A percentile compares a stretch with the other conserved stretches of the same genome.
These are phyloP conservation scores for Lepisosteus oculatus DNA, from an alignment of 2,113 vertebrate genomes.

Conservation along the genomic window DNA sequence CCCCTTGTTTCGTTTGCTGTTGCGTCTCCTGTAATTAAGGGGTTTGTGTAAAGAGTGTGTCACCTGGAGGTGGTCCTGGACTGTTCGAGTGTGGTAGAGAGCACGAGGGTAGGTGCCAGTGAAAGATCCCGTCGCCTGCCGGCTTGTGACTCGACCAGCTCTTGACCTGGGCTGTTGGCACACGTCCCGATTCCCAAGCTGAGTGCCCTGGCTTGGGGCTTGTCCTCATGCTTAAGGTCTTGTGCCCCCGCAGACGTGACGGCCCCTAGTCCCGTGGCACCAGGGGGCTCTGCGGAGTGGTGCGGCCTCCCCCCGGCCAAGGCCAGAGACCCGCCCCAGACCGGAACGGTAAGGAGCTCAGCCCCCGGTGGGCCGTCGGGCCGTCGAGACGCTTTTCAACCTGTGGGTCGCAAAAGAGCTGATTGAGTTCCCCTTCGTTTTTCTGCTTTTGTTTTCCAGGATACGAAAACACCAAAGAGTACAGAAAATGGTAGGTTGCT, in stretches of 20 bases:
- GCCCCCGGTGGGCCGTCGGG: conserved; percentile 15
- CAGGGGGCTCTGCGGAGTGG: conserved; percentile 59
- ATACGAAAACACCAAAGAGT: conserved; percentile 49
- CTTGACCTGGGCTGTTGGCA: too few species aligned
- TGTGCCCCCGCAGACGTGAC: conserved; percentile 52
- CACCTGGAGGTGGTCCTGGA: too few species aligned
- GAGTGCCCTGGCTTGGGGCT: too few species aligned
- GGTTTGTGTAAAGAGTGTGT: too few species aligned
- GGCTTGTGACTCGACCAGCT: too few species aligned
- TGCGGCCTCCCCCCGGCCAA: conserved; percentile 45
- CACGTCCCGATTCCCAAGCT: too few species aligned
- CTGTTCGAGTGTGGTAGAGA: too few species aligned
- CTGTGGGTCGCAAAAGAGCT: background rate
- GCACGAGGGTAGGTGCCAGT: too few species aligned
- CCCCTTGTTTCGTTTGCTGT: too few species aligned
- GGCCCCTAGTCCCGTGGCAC: conserved; percentile 37
- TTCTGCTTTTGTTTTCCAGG: conserved; percentile 43
- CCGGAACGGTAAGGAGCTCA: conserved; percentile 42
- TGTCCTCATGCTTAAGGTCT: background rate
- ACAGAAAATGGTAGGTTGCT: conserved; percentile 54
- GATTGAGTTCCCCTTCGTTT: background rate
- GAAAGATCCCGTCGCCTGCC: too few species aligned
- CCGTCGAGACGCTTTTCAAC: background rate
- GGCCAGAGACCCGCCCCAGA: conserved; percentile 40
- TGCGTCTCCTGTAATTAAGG: too few species aligned